Base-by-base conservation (phyloP, 2,888 invertebrate species). In the Colletes collaris region DNA sequence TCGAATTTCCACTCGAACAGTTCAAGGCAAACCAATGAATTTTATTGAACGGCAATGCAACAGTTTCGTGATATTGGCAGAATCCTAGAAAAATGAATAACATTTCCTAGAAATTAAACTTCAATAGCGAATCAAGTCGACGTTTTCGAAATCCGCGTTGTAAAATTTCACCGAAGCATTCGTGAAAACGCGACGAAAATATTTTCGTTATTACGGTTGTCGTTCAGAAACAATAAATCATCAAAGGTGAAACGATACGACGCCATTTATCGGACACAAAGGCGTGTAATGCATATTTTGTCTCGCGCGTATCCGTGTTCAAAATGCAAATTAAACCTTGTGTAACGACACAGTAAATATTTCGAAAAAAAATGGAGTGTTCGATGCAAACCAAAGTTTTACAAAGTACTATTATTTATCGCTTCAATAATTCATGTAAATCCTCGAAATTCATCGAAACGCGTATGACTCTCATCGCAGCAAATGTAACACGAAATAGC, bases 241-340 rank as follows among this genome's bases (percentile, higher is more conserved):
- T 53, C 19, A n/a, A 62, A 55, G 19, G 70, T 60, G 52, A 46
- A 53, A 37, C 46, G 63, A 7, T 37, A 55, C 55, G 35, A 49
- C n/a, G 46, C 55, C 37, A 56, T 76, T 79, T 58, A 56, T 2
- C 62, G 11, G 7, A 46, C 52, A 19, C 35, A 53, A 46, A 55
- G 37, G 37, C 53, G 46, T 49, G 44, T 35, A 53, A 73, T 68
- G 62, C 50, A 64, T 74, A 63, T 68, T 68, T 62, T 55, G 46
- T 60, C 3, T 11, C n/a, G 16, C 52, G 4, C 19, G 49, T 46
- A 27, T n/a, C 11, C 49, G 49, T 64, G 19, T 53, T 77, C 49
- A 40, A 64, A 77, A 74, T 74, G 74, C 68, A 77, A 77, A 77
- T 77, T 19, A 59, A 64, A 59, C 11, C 53, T 6, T 27, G 46